These are phyloP conservation scores for Trisateles emortualis DNA, from an alignment of 2,888 invertebrate genomes.

Conservation along the genomic window DNA sequence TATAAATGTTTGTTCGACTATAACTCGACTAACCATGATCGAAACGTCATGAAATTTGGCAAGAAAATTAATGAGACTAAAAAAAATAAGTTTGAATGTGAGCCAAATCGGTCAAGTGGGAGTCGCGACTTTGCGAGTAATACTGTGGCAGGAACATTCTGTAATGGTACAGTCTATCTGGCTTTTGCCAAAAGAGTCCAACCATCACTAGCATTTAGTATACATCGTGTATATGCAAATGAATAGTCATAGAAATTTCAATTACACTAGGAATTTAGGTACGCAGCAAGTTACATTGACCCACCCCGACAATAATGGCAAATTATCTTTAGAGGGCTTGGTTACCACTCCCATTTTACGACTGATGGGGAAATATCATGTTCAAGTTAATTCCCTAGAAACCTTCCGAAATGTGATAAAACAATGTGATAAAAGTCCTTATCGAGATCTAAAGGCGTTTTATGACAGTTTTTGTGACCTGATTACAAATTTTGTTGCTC, in stretches of 20 bases:
- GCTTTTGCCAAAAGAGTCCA: too few relatives aligned
- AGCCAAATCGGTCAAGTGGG: too few relatives aligned
- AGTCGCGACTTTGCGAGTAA: too few relatives aligned
- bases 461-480: slow-evolving; percentile 26
- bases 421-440: slow-evolving; percentile 49
- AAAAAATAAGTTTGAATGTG: too few relatives aligned
- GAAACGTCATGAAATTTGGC: too few relatives aligned
- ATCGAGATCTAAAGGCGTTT: slow-evolving; percentile 32
- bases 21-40: too few relatives aligned
- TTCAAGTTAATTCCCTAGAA: slow-evolving; percentile 56
- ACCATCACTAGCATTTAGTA: background rate
- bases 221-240: slow-evolving; percentile 38
- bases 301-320: slow-evolving; percentile 53
- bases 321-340: slow-evolving; percentile 63
- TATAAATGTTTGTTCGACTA: too few relatives aligned
- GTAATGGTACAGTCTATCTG: slow-evolving; percentile 6
- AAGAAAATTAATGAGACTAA: too few relatives aligned
- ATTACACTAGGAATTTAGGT: slow-evolving; percentile 46
- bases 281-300: slow-evolving; percentile 57
- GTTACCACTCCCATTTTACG: slow-evolving; percentile 67
- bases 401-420: slow-evolving; percentile 52
- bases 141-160: too few relatives aligned
- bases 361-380: slow-evolving; percentile 69
- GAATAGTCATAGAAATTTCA: slow-evolving; percentile 40
- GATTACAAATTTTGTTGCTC: slow-evolving; percentile 29